Percentiles rank a stretch among this genome's conserved stretches.
phyloP scores from a whole-genome alignment of 2,113 vertebrate genomes.

The Ascaphus truei region DNA sequence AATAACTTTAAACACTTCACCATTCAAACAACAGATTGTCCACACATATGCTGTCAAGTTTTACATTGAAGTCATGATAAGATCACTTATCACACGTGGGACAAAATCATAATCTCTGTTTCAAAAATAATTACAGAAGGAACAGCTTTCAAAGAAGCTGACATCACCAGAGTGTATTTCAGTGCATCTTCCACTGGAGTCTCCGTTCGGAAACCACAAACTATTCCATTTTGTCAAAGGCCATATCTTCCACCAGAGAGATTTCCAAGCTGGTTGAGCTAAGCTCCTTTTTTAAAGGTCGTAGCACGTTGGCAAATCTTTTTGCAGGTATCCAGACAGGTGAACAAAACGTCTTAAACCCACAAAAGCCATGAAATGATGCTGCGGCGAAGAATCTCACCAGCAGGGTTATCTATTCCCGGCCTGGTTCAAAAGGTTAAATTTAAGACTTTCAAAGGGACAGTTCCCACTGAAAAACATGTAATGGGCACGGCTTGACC shows the following conservation, averaged over 20 bases:
- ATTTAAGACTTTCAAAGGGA: no score
- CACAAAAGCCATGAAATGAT: no score
- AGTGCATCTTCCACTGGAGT: neutral
- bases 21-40: conserved; percentile 55
- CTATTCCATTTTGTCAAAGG: neutral
- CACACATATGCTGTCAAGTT: conserved; percentile 53
- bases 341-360: no score
- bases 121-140: conserved; percentile 28
- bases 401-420: no score
- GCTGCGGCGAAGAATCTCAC: no score
- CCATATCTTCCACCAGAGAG: neutral
- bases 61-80: conserved; percentile 49
- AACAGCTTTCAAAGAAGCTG: neutral
- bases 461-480: no score
- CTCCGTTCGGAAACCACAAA: neutral
- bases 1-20: conserved; percentile 53
- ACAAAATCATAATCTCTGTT: conserved; percentile 13
- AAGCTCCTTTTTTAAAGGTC: neutral
- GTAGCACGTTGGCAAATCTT: no score
- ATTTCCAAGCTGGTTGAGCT: neutral
- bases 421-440: no score
- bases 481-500: no score
- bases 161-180: neutral
- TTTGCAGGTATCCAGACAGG: no score
- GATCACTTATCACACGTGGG: conserved; percentile 43